Conservation (phyloP, 2,888 invertebrate species). For the Chesias legatella region DNA sequence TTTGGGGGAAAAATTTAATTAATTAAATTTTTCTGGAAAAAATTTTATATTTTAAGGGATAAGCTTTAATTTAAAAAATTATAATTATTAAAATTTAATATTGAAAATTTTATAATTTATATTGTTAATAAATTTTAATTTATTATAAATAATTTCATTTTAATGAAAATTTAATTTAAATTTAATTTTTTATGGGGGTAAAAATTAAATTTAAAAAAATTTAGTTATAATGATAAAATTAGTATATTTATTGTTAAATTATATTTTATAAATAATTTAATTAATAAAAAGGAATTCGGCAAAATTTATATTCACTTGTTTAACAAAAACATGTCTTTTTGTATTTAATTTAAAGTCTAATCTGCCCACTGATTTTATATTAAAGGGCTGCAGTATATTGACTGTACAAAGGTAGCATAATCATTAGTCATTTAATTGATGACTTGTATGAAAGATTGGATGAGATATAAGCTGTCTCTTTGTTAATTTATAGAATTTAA, state of each 20-base stretch:
- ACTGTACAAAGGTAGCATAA: slow-evolving; percentile 92
- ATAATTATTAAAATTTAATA: slow-evolving; percentile 56
- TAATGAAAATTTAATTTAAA: slow-evolving; percentile 45
- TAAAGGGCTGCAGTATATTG: slow-evolving; percentile 89
- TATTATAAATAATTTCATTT: slow-evolving; percentile 65
- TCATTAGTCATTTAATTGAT: slow-evolving; percentile 87
- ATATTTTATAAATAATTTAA: slow-evolving; percentile 45
- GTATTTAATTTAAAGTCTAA: slow-evolving; percentile 82
- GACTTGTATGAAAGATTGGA: slow-evolving; percentile 89
- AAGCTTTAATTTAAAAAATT: slow-evolving; percentile 80
- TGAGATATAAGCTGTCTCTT: slow-evolving; percentile 82
- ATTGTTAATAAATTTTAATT: slow-evolving; percentile 78
- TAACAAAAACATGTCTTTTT: slow-evolving; percentile 89
- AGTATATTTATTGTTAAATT: slow-evolving; percentile 58
- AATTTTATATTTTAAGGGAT: slow-evolving; percentile 79
- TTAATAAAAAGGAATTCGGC: slow-evolving; percentile 82
- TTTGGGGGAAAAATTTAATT: slow-evolving; percentile 56
- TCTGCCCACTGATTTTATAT: slow-evolving; percentile 85
- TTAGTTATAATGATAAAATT: slow-evolving; percentile 81
- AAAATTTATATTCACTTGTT: slow-evolving; percentile 85
- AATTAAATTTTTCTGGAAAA: slow-evolving; percentile 36
- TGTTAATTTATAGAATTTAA: slow-evolving; percentile 60
- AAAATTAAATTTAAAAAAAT: slow-evolving; percentile 63
- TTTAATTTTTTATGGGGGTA: slow-evolving; percentile 69
- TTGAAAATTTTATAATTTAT: slow-evolving; percentile 77